phyloP scores from a whole-genome alignment of 2,888 invertebrate species.

The Hesperia comma region DNA sequence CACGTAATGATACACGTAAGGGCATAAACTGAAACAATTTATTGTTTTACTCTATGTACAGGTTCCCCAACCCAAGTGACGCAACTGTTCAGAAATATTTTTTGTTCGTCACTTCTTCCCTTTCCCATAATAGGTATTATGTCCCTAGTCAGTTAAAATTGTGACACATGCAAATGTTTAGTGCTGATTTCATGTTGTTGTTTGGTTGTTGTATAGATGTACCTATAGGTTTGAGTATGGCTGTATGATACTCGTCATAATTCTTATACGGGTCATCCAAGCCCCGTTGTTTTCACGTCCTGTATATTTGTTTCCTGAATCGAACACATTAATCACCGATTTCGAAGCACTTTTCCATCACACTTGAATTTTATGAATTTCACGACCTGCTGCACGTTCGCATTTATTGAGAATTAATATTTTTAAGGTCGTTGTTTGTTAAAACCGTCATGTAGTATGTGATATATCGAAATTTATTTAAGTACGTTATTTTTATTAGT shows the following conservation, averaged over 20 bases:
- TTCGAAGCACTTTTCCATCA: constrained; percentile 23
- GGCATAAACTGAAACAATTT: too few relatives aligned
- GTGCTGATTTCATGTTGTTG: too few relatives aligned
- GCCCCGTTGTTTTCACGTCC: constrained; percentile 44
- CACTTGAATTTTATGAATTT: constrained; percentile 31
- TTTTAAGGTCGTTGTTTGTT: not conserved
- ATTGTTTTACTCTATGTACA: too few relatives aligned
- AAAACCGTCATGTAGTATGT: constrained; percentile 1
- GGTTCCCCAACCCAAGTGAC: too few relatives aligned
- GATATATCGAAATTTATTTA: too few relatives aligned
- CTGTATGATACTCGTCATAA: constrained; percentile 34
- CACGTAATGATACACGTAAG: too few relatives aligned
- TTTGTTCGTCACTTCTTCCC: too few relatives aligned
- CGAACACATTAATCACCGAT: constrained; percentile 37
- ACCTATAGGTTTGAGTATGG: not conserved
- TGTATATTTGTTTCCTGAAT: constrained; percentile 61
- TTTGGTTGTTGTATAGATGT: not conserved
- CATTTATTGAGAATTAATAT: constrained; percentile 23
- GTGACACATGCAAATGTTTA: too few relatives aligned
- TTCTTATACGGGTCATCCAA: constrained; percentile 42
- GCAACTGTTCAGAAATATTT: too few relatives aligned
- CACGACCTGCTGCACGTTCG: constrained; percentile 22
- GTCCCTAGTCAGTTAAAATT: too few relatives aligned
- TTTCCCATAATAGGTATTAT: too few relatives aligned
- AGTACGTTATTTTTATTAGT: too few relatives aligned